phyloP scores from a whole-genome alignment of 2,888 invertebrate species.

The Zele albiditarsus region DNA sequence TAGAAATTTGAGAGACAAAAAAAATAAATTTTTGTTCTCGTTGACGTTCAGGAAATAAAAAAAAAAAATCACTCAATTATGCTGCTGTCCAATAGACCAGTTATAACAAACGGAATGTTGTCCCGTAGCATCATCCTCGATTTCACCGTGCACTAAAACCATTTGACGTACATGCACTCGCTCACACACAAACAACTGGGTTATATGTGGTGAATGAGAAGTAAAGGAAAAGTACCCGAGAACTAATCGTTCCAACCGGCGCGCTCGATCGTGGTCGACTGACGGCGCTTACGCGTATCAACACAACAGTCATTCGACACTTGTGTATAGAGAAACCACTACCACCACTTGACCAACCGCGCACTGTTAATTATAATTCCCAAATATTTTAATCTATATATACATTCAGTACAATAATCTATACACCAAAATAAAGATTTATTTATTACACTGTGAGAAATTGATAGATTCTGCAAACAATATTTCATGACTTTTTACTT shows the following conservation, averaged over 20 bases:
- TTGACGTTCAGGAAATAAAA: no score
- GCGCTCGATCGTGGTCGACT: constrained; percentile 35
- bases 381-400: background rate
- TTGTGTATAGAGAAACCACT: constrained; percentile 3
- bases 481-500: no score
- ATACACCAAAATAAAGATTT: background rate
- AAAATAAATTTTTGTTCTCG: background rate
- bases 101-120: constrained; percentile 4
- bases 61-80: constrained; percentile 6
- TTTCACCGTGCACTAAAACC: constrained; percentile 13
- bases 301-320: constrained; percentile 17
- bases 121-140: constrained; percentile 21
- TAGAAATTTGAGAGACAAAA: background rate
- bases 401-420: background rate
- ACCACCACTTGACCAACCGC: constrained; percentile 21
- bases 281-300: constrained; percentile 14
- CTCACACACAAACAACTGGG: background rate
- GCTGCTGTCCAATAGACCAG: background rate
- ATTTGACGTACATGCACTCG: constrained; percentile 5
- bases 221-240: constrained; percentile 27
- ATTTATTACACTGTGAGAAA: background rate
- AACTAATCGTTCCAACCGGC: constrained; percentile 24
- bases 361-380: constrained; percentile 1
- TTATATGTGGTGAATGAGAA: background rate
- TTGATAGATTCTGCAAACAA: no score